Percentiles rank a stretch among this genome's conserved stretches.
These are phyloP conservation scores for Buphagus erythrorhynchus DNA, from an alignment of 2,797 vertebrate genomes.

Conservation along the genomic window DNA sequence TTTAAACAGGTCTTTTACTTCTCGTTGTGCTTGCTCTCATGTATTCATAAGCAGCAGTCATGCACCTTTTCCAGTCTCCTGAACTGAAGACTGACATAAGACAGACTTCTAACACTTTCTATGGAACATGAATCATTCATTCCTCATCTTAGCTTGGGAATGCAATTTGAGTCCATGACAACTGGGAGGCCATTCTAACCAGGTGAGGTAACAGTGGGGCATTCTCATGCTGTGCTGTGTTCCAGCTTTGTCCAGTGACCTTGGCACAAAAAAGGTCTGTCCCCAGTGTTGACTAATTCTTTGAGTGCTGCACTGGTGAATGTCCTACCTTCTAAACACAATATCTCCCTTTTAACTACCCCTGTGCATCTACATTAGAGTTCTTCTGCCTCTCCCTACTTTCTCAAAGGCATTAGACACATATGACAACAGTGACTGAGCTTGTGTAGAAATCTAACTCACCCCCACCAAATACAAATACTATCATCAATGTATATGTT, in stretches of 20 bases:
- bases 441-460: background rate
- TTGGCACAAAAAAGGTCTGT: background rate
- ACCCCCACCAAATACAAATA: background rate
- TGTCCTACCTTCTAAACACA: background rate
- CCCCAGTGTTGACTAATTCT: fast-evolving
- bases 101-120: background rate
- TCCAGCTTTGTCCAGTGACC: background rate
- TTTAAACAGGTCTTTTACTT: background rate
- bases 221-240: background rate
- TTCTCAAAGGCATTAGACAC: background rate
- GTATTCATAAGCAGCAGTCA: background rate
- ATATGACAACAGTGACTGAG: background rate
- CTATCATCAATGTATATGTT: background rate
- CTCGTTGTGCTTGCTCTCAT: background rate
- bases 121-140: background rate
- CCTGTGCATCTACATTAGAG: background rate
- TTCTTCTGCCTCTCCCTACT: background rate
- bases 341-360: background rate
- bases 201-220: background rate
- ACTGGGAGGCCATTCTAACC: background rate
- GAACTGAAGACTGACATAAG: background rate
- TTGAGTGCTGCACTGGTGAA: background rate
- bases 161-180: background rate
- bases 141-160: background rate
- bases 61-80: background rate